Evolutionary conservation across 1,140 invertebrate species (phyloP).

Genomic region (Diplogasteroides magnus): DNA sequence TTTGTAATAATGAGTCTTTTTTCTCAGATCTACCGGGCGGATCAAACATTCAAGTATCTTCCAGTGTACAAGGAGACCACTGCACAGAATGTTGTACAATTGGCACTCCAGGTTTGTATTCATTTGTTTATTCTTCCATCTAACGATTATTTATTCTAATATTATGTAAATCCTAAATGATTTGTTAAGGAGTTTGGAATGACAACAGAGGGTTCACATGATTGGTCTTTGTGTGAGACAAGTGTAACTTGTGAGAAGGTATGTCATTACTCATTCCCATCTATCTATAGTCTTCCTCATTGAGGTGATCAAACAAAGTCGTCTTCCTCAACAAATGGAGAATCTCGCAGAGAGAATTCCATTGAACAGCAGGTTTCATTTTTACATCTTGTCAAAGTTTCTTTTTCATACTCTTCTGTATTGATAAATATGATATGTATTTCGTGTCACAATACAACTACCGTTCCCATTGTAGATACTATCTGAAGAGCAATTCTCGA

Average conservation of each 20-base stretch:
- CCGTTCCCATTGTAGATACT: slow-evolving; percentile 64
- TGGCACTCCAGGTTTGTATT: slow-evolving; percentile 59
- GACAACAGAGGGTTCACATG: slow-evolving; percentile 28
- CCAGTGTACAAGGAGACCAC: slow-evolving; percentile 96
- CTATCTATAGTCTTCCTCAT: too few species aligned
- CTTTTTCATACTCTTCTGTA: neutral
- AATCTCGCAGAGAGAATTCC: slow-evolving; percentile 91
- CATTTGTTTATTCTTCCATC: too few species aligned
- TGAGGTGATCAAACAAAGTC: slow-evolving; percentile 88
- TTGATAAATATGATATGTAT: neutral
- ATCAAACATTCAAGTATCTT: slow-evolving; percentile 95
- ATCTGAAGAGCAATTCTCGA: slow-evolving; percentile 87
- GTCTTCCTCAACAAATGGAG: slow-evolving; percentile 84
- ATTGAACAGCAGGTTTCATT: slow-evolving; percentile 60
- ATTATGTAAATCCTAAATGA: slow-evolving; percentile 67
- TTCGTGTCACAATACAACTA: neutral
- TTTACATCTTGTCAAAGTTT: neutral
- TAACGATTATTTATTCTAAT: too few species aligned
- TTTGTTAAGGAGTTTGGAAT: slow-evolving; percentile 81
- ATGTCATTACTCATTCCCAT: too few species aligned
- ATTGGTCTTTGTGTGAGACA: slow-evolving; percentile 87
- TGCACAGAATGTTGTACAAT: slow-evolving; percentile 93
- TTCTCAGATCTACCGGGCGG: slow-evolving; percentile 73
- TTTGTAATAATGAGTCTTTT: neutral
- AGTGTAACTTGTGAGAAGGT: slow-evolving; percentile 57